phyloP scores from a whole-genome alignment of 2,113 vertebrate genomes.

The Casuarius casuarius region DNA sequence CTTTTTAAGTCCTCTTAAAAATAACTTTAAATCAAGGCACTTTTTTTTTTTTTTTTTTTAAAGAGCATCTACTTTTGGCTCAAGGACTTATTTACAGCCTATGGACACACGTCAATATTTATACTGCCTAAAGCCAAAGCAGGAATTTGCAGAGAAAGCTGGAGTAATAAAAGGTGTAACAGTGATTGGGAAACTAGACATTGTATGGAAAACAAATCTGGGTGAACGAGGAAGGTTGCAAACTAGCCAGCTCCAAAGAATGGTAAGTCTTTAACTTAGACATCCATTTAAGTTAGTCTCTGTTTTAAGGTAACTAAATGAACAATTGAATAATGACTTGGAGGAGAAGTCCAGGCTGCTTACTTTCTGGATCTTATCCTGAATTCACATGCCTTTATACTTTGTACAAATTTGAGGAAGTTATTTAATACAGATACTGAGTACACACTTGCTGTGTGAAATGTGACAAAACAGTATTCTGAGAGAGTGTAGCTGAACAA shows the following conservation, averaged over 20 bases:
- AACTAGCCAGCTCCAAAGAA: conserved; percentile 97
- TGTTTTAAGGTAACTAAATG: background rate
- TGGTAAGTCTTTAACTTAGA: conserved; percentile 79
- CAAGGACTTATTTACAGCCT: conserved; percentile 95
- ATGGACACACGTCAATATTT: conserved; percentile 98
- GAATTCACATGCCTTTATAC: background rate
- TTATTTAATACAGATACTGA: background rate
- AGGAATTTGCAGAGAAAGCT: conserved; percentile 97
- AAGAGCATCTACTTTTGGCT: conserved; percentile 94
- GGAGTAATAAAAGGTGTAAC: conserved; percentile 98
- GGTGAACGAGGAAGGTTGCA: conserved; percentile 95
- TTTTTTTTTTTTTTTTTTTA: background rate
- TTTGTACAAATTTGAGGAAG: background rate
- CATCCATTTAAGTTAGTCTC: background rate
- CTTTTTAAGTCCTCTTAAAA: background rate
- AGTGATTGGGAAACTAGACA: conserved; percentile 97
- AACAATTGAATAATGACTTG: background rate
- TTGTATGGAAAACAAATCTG: conserved; percentile 98
- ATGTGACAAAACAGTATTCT: background rate
- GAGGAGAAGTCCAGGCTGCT: background rate
- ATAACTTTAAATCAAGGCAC: background rate
- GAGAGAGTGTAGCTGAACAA: background rate
- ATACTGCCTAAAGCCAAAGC: conserved; percentile 96
- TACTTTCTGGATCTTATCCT: background rate
- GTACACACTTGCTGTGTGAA: background rate